A percentile compares a stretch with the other conserved stretches of the same genome.
Conservation (phyloP, 2,797 vertebrate genomes). For the Danio choprae region DNA sequence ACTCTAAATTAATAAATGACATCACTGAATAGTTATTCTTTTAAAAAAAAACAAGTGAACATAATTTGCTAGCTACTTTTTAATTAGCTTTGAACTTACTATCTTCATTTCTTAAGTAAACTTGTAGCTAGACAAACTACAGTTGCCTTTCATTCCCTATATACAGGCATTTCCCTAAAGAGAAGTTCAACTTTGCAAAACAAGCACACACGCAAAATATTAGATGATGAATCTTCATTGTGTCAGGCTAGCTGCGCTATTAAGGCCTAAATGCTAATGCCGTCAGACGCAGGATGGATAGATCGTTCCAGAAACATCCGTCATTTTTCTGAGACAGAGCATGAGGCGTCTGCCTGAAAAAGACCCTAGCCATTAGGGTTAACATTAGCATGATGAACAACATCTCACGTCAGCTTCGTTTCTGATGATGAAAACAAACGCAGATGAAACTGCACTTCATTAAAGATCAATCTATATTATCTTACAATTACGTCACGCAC, state of each 20-base stretch:
- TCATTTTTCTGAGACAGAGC: constrained; percentile 47
- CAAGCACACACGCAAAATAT: constrained; percentile 1
- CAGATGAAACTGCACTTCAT: constrained; percentile 30
- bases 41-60: too few relatives aligned
- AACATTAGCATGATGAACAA: constrained; percentile 39
- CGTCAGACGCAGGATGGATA: constrained; percentile 51
- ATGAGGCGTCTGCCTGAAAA: constrained; percentile 24
- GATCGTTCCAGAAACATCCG: constrained; percentile 49
- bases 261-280: constrained; percentile 51
- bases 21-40: too few relatives aligned
- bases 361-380: constrained; percentile 38
- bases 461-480: constrained; percentile 38
- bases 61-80: too few relatives aligned
- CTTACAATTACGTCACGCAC: constrained; percentile 20
- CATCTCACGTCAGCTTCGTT: constrained; percentile 1
- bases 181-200: constrained; percentile 25
- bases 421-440: constrained; percentile 36
- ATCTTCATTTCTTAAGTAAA: too few relatives aligned
- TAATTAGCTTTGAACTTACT: too few relatives aligned
- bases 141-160: neutral
- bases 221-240: constrained; percentile 46
- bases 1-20: too few relatives aligned
- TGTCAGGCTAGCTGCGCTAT: constrained; percentile 38
- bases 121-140: neutral
- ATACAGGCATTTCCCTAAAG: constrained; percentile 2